Conservation (phyloP, 53 echinoderm and acorn worm genomes). For the Arbacia lixula region DNA sequence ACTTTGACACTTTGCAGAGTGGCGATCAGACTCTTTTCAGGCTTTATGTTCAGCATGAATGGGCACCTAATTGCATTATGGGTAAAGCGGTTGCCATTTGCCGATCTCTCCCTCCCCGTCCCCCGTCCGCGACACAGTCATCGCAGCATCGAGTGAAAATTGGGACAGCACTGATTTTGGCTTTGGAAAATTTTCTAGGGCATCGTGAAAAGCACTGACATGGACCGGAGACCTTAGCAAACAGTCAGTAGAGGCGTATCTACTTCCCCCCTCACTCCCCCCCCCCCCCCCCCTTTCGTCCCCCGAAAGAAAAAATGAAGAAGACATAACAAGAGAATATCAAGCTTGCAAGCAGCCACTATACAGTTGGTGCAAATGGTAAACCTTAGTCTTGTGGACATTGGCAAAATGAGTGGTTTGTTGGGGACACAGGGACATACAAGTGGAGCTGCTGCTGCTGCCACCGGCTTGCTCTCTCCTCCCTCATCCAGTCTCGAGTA, state of each 20-base stretch:
- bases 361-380: conserved; percentile 48
- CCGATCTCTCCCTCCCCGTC: too few species aligned
- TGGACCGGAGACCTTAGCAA: conserved; percentile 38
- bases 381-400: conserved; percentile 41
- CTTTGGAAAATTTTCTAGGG: conserved; percentile 57
- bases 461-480: conserved; percentile 7
- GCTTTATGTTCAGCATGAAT: conserved; percentile 58
- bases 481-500: conserved; percentile 8
- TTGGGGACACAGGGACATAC: conserved; percentile 44
- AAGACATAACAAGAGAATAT: conserved; percentile 15
- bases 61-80: conserved; percentile 60
- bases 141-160: conserved; percentile 34
- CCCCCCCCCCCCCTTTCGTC: neutral
- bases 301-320: conserved; percentile 4
- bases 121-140: conserved; percentile 45
- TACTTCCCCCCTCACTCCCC: too few species aligned
- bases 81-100: conserved; percentile 61
- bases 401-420: conserved; percentile 57
- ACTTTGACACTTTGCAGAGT: conserved; percentile 62
- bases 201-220: conserved; percentile 45
- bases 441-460: neutral
- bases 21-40: conserved; percentile 49
- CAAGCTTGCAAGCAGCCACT: conserved; percentile 1
- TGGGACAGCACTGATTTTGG: conserved; percentile 61
- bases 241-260: conserved; percentile 31